Evolutionary conservation across 1,140 invertebrate species (phyloP).

Genomic region (Microvelia longipes): DNA sequence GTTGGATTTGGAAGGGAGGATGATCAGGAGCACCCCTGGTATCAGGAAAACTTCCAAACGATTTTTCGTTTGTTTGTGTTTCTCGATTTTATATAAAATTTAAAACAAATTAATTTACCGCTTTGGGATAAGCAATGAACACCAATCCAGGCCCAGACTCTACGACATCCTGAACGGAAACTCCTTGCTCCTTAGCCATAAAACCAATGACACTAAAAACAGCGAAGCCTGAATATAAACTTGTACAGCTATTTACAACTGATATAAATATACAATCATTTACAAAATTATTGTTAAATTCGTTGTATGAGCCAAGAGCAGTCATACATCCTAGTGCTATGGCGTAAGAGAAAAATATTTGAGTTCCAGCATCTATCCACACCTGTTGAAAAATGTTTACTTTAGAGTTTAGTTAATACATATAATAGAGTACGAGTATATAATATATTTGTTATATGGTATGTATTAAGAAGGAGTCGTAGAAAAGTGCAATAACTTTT

Average conservation of each 20-base stretch:
- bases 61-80: no score
- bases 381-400: constrained; percentile 24
- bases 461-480: no score
- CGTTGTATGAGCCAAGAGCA: constrained; percentile 57
- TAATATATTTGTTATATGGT: no score
- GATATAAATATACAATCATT: constrained; percentile 51
- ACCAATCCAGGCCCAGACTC: constrained; percentile 56
- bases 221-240: constrained; percentile 55
- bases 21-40: no score
- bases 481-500: no score
- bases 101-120: constrained; percentile 6
- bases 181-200: constrained; percentile 46
- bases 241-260: constrained; percentile 52
- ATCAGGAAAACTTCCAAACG: no score
- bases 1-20: no score
- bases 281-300: constrained; percentile 49
- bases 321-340: constrained; percentile 53
- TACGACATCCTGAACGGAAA: constrained; percentile 40
- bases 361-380: constrained; percentile 35
- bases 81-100: no score
- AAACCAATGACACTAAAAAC: constrained; percentile 72
- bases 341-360: constrained; percentile 59
- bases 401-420: no score
- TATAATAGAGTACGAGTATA: no score
- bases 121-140: constrained; percentile 74